Evolutionary conservation across 2,888 invertebrate genomes (phyloP), one percentile per base, ranked within the genome.

Genomic region (Eupithecia abbreviata): DNA sequence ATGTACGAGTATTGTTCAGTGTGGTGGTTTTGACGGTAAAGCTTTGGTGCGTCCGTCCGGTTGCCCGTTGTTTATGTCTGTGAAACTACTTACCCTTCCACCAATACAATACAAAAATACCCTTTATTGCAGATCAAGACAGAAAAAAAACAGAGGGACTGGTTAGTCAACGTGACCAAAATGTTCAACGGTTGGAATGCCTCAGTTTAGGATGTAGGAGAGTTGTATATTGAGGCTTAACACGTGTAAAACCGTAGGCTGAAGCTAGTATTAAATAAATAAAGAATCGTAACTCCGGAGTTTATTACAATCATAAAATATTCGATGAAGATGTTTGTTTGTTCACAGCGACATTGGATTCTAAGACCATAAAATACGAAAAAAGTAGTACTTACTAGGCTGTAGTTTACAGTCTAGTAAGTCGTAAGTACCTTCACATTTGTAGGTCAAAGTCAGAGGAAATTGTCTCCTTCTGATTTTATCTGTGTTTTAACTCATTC

Each of bases 391-490:
- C n/a, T n/a, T n/a, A n/a, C n/a, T 66, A 30, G 71, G 80, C 80
- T 71, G 82, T 84, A 82, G 81, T 81, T 84, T 84, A 81, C 79
- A 79, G 80, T 80, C 79, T 80, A 77, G 77, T 43, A 77, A 62
- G 68, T 74, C 58, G 45, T 15, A 58, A 18, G 55, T 18, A 58
- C 18, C 18, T 10, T 58, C 10, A 10, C 10, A 0, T 55, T 58
- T 58, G 10, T 62, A 4, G 62, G 18, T 62, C 62, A 62, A 62
- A 12, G 62, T 62, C 30, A 62, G 10, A 30, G 62, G 62, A 62
- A 62, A 62, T 62, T 2, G 30, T 62, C 30, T 0, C 9, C 9
- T 62, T 30, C 12, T 4, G 10, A 30, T 18, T 12, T 62, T 30
- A 62, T 62, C 18, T 12, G 10, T 30, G 18, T 18, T 58, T 58